These are phyloP conservation scores for Apogon talboti DNA, from an alignment of 2,797 vertebrate species.

Conservation along the genomic window DNA sequence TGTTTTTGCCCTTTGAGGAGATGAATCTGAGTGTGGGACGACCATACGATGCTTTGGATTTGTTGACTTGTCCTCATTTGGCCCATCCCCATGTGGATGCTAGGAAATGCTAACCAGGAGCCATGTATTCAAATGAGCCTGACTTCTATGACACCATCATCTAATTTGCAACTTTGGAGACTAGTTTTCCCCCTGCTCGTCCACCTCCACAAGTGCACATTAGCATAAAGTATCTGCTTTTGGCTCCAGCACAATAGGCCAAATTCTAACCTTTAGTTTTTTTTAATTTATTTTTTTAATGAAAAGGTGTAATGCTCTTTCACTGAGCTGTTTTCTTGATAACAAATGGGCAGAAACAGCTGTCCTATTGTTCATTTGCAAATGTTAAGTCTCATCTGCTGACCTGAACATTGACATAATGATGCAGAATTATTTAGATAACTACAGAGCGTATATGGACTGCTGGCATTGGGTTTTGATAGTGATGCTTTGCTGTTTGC, in stretches of 20 bases:
- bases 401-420: not conserved
- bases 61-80: slow-evolving; percentile 39
- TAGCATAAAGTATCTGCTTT: slow-evolving; percentile 47
- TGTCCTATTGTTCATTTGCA: not conserved
- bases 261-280: slow-evolving; percentile 28
- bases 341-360: slow-evolving; percentile 1
- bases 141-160: slow-evolving; percentile 59
- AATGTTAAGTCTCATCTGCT: not conserved
- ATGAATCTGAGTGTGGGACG: too few species aligned
- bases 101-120: slow-evolving; percentile 41
- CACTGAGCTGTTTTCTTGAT: not conserved
- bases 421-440: too few species aligned
- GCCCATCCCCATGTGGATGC: slow-evolving; percentile 32
- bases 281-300: slow-evolving; percentile 15
- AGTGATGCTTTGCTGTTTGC: too few species aligned
- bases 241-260: slow-evolving; percentile 29
- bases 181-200: slow-evolving; percentile 15
- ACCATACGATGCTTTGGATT: slow-evolving; percentile 28
- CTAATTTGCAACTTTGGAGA: slow-evolving; percentile 63
- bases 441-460: too few species aligned
- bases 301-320: slow-evolving; percentile 1
- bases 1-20: too few species aligned
- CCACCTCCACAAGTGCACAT: slow-evolving; percentile 55
- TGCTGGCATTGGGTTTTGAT: too few species aligned
- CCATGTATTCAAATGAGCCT: slow-evolving; percentile 62